Percentiles rank a stretch among this genome's conserved stretches.
phyloP scores from a whole-genome alignment of 2,797 vertebrate genomes.

The Ptychadena robeensis region DNA sequence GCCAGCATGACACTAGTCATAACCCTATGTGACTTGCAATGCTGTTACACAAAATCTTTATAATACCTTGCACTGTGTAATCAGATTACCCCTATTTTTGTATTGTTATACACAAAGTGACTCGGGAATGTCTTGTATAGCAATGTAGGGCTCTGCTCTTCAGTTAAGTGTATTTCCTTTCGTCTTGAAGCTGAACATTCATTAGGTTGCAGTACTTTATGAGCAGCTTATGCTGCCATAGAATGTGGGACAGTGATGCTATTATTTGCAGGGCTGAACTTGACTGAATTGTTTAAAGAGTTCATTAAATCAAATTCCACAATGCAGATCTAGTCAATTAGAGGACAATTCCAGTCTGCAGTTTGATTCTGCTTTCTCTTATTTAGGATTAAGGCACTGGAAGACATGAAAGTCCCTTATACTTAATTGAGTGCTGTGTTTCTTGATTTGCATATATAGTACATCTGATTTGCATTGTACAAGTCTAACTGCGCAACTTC shows the following conservation, averaged over 20 bases:
- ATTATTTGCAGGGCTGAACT: conserved; percentile 57
- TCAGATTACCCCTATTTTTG: background rate
- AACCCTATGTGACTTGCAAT: too few relatives aligned
- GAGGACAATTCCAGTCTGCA: conserved; percentile 53
- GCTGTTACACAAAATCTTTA: background rate
- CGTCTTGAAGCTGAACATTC: conserved; percentile 7
- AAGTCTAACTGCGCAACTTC: conserved; percentile 44
- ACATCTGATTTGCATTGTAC: conserved; percentile 62
- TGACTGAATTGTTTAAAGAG: conserved; percentile 59
- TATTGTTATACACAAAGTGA: background rate
- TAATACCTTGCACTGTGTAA: background rate
- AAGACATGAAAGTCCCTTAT: conserved; percentile 58
- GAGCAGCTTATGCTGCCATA: background rate
- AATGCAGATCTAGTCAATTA: conserved; percentile 61
- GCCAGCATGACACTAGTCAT: background rate
- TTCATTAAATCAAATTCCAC: conserved; percentile 63
- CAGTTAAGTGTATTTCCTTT: conserved; percentile 1
- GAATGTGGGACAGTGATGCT: conserved; percentile 37
- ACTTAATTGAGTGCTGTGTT: conserved; percentile 60
- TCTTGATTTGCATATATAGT: conserved; percentile 62
- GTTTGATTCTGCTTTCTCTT: conserved; percentile 56
- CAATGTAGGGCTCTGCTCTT: background rate
- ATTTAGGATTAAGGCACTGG: conserved; percentile 59
- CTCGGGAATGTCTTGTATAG: too few relatives aligned
- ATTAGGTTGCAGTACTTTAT: conserved; percentile 32